phyloP scores from a whole-genome alignment of 2,797 vertebrate genomes.

The Ptychadena robeensis region DNA sequence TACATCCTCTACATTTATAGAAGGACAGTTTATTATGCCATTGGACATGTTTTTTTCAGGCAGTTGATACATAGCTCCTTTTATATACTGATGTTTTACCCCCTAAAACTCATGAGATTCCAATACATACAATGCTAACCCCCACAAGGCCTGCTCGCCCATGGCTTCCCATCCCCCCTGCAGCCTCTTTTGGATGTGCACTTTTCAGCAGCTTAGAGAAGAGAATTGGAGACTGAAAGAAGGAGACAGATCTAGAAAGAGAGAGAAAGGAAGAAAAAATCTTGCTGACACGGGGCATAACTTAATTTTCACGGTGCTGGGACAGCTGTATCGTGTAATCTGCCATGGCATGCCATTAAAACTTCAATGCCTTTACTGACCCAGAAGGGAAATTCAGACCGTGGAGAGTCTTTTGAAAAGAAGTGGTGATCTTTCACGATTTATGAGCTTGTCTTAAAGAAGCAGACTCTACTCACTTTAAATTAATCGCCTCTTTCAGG shows the following conservation, averaged over 20 bases:
- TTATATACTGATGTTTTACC: slow-evolving; percentile 71
- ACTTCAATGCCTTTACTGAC: slow-evolving; percentile 99
- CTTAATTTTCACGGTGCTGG: slow-evolving; percentile 99
- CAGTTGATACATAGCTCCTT: slow-evolving; percentile 69
- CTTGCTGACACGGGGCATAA: slow-evolving; percentile 99
- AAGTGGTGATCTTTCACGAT: slow-evolving; percentile 93
- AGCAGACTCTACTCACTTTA: slow-evolving; percentile 89
- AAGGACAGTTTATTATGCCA: slow-evolving; percentile 64
- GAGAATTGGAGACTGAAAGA: slow-evolving; percentile 71
- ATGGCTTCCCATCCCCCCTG: slow-evolving; percentile 68
- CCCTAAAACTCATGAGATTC: slow-evolving; percentile 76
- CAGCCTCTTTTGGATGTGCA: slow-evolving; percentile 71
- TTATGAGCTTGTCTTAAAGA: slow-evolving; percentile 98
- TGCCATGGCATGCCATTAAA: slow-evolving; percentile 97
- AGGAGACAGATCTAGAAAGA: slow-evolving; percentile 62
- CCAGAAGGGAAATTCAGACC: slow-evolving; percentile 94
- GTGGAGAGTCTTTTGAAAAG: slow-evolving; percentile 90
- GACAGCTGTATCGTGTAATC: slow-evolving; percentile 99
- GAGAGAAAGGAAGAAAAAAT: slow-evolving; percentile 70
- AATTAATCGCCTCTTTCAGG: slow-evolving; percentile 88
- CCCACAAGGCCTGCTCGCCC: slow-evolving; percentile 64
- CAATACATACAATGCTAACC: slow-evolving; percentile 76
- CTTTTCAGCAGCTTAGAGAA: slow-evolving; percentile 74
- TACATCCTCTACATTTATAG: slow-evolving; percentile 45
- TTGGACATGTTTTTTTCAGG: slow-evolving; percentile 51